Evolutionary conservation across 2,797 vertebrate species (phyloP).

Genomic region (Tangara arthus): DNA sequence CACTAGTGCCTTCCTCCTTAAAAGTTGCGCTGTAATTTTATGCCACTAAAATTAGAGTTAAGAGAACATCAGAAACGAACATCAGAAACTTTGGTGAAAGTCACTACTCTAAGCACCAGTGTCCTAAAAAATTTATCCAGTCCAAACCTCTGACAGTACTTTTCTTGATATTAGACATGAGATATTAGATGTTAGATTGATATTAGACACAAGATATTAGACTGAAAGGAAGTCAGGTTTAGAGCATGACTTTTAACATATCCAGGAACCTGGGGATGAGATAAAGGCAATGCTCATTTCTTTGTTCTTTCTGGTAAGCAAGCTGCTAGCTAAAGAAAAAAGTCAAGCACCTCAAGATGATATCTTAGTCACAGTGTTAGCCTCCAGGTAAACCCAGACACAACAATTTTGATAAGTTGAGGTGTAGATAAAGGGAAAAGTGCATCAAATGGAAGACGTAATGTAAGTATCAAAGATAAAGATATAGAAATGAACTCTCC

Average conservation of each 20-base stretch:
- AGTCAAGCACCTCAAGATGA: not conserved
- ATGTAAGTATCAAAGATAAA: not conserved
- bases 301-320: not conserved
- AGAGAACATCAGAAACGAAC: not conserved
- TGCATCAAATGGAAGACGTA: not conserved
- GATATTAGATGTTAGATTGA: not conserved
- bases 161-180: not conserved
- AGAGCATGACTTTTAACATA: not conserved
- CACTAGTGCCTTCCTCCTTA: not conserved
- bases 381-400: not conserved
- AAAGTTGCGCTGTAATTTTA: not conserved
- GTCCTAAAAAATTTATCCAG: not conserved
- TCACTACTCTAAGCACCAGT: not conserved
- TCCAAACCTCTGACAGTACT: not conserved
- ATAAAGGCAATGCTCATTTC: not conserved
- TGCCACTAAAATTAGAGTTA: not conserved
- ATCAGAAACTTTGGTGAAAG: not conserved
- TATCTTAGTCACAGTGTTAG: not conserved
- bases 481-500: not conserved
- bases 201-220: not conserved
- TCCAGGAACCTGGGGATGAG: not conserved
- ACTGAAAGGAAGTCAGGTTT: not conserved
- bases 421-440: not conserved
- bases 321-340: not conserved
- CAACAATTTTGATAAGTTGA: not conserved